Percentiles rank a stretch among this genome's conserved stretches.
Evolutionary conservation across 1,140 invertebrate genomes (phyloP).

Genomic region (Trachymyrmex septentrionalis): DNA sequence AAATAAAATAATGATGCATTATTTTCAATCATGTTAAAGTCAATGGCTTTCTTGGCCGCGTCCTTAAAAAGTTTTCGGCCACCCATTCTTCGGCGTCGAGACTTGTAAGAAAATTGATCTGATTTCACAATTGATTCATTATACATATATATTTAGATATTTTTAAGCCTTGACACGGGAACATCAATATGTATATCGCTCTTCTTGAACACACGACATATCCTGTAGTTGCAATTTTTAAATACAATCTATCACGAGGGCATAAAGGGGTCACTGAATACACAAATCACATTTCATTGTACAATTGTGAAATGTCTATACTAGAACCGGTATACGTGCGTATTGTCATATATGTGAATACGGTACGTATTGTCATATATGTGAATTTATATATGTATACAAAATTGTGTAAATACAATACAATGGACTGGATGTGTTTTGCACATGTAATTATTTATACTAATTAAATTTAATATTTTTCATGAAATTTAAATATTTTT

Average conservation of each 20-base stretch:
- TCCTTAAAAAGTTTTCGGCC: slow-evolving; percentile 45
- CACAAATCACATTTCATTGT: slow-evolving; percentile 18
- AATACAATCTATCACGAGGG: not conserved
- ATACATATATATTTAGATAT: not conserved
- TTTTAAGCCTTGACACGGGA: not conserved
- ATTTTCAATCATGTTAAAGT: slow-evolving; percentile 29
- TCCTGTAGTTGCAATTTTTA: not conserved
- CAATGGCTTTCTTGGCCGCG: slow-evolving; percentile 45
- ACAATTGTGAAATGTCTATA: slow-evolving; percentile 9
- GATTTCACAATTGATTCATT: not conserved
- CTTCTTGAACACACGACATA: not conserved
- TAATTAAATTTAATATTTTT: not conserved
- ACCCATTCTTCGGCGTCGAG: not conserved
- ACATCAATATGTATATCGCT: slow-evolving; percentile 16
- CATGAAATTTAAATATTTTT: not conserved
- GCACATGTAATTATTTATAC: not conserved
- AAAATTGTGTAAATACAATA: not conserved
- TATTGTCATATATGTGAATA: not conserved
- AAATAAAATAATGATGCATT: slow-evolving; percentile 30
- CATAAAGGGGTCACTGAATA: slow-evolving; percentile 9
- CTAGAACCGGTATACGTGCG: slow-evolving; percentile 4
- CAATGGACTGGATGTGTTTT: not conserved
- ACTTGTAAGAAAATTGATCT: not conserved
- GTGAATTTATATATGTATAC: not conserved
- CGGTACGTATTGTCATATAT: not conserved